phyloP scores from a whole-genome alignment of 1,140 invertebrate species.

The Drosophila ironensis region DNA sequence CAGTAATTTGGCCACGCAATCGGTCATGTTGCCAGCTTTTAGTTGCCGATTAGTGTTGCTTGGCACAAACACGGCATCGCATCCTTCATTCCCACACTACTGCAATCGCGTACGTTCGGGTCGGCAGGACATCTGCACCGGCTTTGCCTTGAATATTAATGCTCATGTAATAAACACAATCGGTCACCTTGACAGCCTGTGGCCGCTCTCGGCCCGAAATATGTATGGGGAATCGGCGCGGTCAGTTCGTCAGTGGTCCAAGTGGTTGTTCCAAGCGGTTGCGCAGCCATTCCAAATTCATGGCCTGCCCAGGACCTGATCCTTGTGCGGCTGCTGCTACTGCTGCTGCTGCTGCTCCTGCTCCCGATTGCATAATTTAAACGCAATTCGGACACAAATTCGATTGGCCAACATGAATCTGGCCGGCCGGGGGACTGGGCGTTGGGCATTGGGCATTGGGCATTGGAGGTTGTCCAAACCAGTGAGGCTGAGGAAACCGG shows the following conservation, averaged over 20 bases:
- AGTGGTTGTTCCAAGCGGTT: slow-evolving; percentile 51
- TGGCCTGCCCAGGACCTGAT: slow-evolving; percentile 6
- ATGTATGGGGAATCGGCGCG: too few relatives aligned
- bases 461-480: too few relatives aligned
- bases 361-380: slow-evolving; percentile 48
- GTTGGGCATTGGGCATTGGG: too few relatives aligned
- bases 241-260: slow-evolving; percentile 38
- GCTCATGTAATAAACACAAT: slow-evolving; percentile 58
- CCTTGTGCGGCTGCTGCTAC: background rate
- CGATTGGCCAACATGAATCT: slow-evolving; percentile 26
- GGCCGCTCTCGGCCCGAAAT: too few relatives aligned
- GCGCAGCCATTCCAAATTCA: slow-evolving; percentile 45
- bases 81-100: slow-evolving; percentile 23
- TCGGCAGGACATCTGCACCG: background rate
- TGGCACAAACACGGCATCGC: slow-evolving; percentile 16
- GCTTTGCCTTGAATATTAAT: slow-evolving; percentile 45
- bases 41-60: slow-evolving; percentile 41
- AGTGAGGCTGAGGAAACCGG: slow-evolving; percentile 1
- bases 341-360: background rate
- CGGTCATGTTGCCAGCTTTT: slow-evolving; percentile 1
- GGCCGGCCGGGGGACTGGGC: background rate
- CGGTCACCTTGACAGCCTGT: slow-evolving; percentile 53
- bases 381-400: slow-evolving; percentile 49
- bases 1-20: too few relatives aligned
- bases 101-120: slow-evolving; percentile 1